phyloP scores from a whole-genome alignment of 2,888 invertebrate genomes.

The Smittia aterrima region DNA sequence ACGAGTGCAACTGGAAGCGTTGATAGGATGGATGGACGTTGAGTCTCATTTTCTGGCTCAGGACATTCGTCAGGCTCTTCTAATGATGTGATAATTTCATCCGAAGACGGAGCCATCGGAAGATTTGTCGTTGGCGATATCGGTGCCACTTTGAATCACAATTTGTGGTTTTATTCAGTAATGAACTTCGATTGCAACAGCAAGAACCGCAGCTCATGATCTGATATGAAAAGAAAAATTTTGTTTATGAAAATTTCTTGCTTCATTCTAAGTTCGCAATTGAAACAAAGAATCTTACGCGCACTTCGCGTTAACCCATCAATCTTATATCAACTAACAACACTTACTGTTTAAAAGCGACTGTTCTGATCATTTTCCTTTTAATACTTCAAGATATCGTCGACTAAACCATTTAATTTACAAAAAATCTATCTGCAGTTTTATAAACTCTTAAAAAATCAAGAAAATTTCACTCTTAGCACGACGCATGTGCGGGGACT shows the following conservation, averaged over 20 bases:
- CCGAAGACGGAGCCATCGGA: not conserved
- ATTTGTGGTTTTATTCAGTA: constrained; percentile 5
- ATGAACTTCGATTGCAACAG: not conserved
- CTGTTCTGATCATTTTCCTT: too few species aligned
- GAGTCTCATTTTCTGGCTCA: not conserved
- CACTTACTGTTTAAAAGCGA: too few species aligned
- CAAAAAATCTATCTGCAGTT: too few species aligned
- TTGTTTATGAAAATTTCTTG: not conserved
- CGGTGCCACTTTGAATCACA: constrained; percentile 31
- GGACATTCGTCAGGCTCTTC: not conserved
- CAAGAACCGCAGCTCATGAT: constrained; percentile 20
- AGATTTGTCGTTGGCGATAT: constrained; percentile 16
- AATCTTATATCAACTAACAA: too few species aligned
- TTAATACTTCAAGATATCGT: too few species aligned
- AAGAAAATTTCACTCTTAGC: too few species aligned
- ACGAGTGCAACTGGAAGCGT: constrained; percentile 19
- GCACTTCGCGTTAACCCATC: too few species aligned
- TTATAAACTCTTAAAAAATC: too few species aligned
- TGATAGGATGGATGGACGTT: not conserved
- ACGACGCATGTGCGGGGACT: too few species aligned
- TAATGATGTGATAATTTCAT: not conserved
- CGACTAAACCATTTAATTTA: too few species aligned
- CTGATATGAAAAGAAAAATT: not conserved
- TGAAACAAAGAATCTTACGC: too few species aligned
- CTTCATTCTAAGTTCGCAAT: too few species aligned